A percentile compares a stretch with the other conserved stretches of the same genome.
phyloP scores from a whole-genome alignment of 2,113 vertebrate genomes.

The Octodon degus region DNA sequence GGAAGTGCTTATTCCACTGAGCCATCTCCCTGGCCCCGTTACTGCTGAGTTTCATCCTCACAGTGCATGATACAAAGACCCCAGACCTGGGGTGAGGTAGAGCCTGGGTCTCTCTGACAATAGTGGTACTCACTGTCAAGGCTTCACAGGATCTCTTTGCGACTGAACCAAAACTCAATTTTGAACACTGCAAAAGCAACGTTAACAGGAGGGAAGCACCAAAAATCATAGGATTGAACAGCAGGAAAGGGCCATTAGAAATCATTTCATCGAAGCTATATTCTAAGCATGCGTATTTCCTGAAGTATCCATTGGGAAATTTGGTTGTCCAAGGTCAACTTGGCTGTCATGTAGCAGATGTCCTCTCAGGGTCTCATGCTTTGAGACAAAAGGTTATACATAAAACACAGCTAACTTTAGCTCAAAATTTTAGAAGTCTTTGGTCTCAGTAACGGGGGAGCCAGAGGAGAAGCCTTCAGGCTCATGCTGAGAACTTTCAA shows the following conservation, averaged over 20 bases:
- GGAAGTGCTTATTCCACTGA: no score
- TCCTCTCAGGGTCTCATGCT: neutral
- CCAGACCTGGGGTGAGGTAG: neutral
- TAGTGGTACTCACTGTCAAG: neutral
- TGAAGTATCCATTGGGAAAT: neutral
- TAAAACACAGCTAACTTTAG: slow-evolving; percentile 15
- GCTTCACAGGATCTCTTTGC: neutral
- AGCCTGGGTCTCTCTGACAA: neutral
- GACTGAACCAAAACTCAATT: neutral
- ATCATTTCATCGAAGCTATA: neutral
- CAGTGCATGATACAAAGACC: neutral
- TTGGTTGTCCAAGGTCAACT: neutral
- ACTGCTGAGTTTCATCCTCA: neutral
- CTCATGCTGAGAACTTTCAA: slow-evolving; percentile 13
- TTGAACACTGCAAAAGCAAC: neutral
- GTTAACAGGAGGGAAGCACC: neutral
- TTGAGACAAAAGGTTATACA: slow-evolving; percentile 36
- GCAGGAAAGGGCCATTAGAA: neutral
- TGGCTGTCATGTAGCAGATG: neutral
- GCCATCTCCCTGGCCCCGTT: no score
- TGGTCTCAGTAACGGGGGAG: slow-evolving; percentile 37
- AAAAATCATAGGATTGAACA: neutral
- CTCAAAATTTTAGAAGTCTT: neutral
- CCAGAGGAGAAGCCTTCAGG: neutral
- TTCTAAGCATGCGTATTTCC: neutral